These are phyloP conservation scores for Plectropomus leopardus DNA, from an alignment of 2,113 vertebrate species.

Conservation along the genomic window DNA sequence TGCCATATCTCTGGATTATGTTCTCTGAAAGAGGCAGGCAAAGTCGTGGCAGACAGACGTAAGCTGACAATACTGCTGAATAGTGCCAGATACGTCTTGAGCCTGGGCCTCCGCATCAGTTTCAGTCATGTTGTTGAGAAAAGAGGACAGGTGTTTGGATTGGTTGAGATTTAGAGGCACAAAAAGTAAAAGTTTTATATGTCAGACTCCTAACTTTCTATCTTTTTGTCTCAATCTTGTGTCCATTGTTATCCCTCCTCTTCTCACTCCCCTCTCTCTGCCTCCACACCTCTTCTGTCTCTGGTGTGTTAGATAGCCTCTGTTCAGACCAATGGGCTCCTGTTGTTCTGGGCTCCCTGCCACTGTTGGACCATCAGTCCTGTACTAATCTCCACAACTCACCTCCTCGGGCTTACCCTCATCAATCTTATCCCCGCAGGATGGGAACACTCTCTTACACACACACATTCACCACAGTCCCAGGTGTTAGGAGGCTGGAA, in stretches of 20 bases:
- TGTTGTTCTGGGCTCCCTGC: conserved; percentile 77
- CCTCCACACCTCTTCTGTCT: conserved; percentile 57
- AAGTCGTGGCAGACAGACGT: conserved; percentile 44
- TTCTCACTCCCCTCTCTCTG: conserved; percentile 44
- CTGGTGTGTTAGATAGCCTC: conserved; percentile 70
- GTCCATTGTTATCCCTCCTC: conserved; percentile 49
- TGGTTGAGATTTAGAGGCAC: neutral
- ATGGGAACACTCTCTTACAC: conserved; percentile 42
- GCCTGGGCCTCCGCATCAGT: neutral
- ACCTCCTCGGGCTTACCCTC: conserved; percentile 71
- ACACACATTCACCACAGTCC: conserved; percentile 38
- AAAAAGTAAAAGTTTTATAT: conserved; percentile 50
- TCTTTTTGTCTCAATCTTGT: conserved; percentile 51
- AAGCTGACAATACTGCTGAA: conserved; percentile 28
- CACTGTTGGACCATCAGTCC: conserved; percentile 79
- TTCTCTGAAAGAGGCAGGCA: conserved; percentile 84
- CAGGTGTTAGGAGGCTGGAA: conserved; percentile 63
- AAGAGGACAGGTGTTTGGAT: neutral
- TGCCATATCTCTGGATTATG: conserved; percentile 90
- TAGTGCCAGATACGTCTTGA: conserved; percentile 10
- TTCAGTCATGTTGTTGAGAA: neutral
- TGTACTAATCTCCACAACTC: conserved; percentile 79
- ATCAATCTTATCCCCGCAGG: conserved; percentile 77
- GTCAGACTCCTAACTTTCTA: conserved; percentile 33
- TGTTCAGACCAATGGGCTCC: conserved; percentile 63